phyloP scores from a whole-genome alignment of 2,888 invertebrate species.

The Phaonia tiefii region DNA sequence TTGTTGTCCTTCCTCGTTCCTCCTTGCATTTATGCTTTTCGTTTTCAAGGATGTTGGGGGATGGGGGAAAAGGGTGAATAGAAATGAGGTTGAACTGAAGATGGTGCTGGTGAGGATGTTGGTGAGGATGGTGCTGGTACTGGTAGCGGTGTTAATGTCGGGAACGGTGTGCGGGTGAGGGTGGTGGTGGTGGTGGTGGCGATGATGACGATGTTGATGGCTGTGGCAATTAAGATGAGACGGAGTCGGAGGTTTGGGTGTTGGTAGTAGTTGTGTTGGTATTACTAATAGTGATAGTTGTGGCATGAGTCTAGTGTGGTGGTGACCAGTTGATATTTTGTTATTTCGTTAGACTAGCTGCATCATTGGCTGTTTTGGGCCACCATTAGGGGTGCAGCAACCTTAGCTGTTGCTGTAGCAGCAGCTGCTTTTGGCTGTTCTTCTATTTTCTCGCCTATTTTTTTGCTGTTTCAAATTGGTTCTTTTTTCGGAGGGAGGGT shows the following conservation, averaged over 20 bases:
- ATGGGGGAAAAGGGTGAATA: slow-evolving; percentile 40
- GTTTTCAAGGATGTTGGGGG: slow-evolving; percentile 20
- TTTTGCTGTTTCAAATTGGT: slow-evolving; percentile 1
- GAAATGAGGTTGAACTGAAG: not conserved
- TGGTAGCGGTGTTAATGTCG: not conserved
- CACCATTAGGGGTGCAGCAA: slow-evolving; percentile 47
- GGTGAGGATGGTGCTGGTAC: slow-evolving; percentile 14
- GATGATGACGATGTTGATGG: slow-evolving; percentile 15
- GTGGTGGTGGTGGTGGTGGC: slow-evolving; percentile 6
- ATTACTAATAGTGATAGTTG: slow-evolving; percentile 22
- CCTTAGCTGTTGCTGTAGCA: slow-evolving; percentile 2
- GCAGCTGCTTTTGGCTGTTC: slow-evolving; percentile 48
- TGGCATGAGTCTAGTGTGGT: not conserved
- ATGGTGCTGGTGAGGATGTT: slow-evolving; percentile 28
- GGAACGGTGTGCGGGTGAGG: not conserved
- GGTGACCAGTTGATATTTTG: slow-evolving; percentile 52
- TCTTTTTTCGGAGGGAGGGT: slow-evolving; percentile 3
- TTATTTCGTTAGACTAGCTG: slow-evolving; percentile 66
- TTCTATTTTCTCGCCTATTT: not conserved
- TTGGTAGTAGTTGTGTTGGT: not conserved
- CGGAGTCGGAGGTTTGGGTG: not conserved
- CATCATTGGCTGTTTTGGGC: slow-evolving; percentile 66
- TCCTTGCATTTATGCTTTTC: slow-evolving; percentile 17
- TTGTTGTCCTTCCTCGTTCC: slow-evolving; percentile 22
- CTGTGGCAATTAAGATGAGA: not conserved